Percentiles rank a stretch among this genome's conserved stretches.
Conservation (phyloP, 2,888 invertebrate genomes). For the Lithosia quadra region DNA sequence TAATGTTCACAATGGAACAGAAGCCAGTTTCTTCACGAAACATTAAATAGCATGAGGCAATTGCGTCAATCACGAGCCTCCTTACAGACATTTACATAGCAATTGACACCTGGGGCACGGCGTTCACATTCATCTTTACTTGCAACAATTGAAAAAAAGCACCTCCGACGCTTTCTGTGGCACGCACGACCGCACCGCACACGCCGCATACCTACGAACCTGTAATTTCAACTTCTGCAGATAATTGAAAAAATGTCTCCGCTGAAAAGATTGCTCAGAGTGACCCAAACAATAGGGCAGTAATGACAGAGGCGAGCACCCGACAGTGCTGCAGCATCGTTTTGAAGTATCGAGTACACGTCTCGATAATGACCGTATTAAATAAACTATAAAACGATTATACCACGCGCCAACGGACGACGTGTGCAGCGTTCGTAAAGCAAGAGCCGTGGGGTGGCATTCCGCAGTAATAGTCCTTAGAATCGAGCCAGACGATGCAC, state of each 20-base stretch:
- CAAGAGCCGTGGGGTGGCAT: conserved; percentile 81
- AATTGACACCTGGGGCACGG: conserved; percentile 71
- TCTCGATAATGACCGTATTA: conserved; percentile 55
- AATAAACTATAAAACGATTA: conserved; percentile 75
- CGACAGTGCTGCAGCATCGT: conserved; percentile 24
- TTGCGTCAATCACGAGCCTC: conserved; percentile 57
- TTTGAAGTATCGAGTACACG: conserved; percentile 50
- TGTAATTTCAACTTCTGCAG: conserved; percentile 66
- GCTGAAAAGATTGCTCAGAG: conserved; percentile 22
- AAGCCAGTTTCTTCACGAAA: conserved; percentile 1
- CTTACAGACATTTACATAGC: conserved; percentile 65
- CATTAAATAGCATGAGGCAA: conserved; percentile 30
- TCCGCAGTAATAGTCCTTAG: conserved; percentile 81
- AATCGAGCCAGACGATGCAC: conserved; percentile 56
- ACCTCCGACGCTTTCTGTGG: conserved; percentile 38
- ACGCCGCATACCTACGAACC: conserved; percentile 42
- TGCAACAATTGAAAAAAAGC: conserved; percentile 33
- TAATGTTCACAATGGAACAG: neutral
- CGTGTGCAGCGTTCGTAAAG: conserved; percentile 66
- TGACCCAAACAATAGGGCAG: conserved; percentile 35
- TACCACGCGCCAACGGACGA: conserved; percentile 52
- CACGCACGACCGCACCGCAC: conserved; percentile 39
- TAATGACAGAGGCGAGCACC: conserved; percentile 28
- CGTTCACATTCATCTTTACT: conserved; percentile 35
- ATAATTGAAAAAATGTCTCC: conserved; percentile 65